Evolutionary conservation across 2,888 invertebrate species (phyloP).

Genomic region (Limnephilus rhombicus): DNA sequence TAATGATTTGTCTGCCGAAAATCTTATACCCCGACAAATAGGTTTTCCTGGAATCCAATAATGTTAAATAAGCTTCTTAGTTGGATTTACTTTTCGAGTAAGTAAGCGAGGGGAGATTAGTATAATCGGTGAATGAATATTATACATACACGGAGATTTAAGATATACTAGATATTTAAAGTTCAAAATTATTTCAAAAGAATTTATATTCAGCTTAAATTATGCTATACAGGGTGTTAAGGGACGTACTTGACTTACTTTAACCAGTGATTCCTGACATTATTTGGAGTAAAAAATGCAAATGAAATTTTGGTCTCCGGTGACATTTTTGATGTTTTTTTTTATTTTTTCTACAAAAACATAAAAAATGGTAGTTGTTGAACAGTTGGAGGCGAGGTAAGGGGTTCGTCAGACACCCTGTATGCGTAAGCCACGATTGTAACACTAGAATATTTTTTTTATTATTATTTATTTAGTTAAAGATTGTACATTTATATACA

Average conservation of each 20-base stretch:
- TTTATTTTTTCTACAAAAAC: too few species aligned
- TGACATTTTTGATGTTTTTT: too few species aligned
- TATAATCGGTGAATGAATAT: background rate
- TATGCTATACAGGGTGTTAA: too few species aligned
- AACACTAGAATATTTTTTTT: background rate
- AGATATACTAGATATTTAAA: background rate
- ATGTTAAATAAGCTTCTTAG: background rate
- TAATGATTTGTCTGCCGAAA: background rate
- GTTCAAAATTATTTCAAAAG: background rate
- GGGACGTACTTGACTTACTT: too few species aligned
- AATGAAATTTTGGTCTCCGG: too few species aligned
- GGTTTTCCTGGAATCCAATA: background rate
- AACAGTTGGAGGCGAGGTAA: too few species aligned
- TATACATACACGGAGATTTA: background rate
- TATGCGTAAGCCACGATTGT: background rate
- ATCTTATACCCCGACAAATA: slow-evolving; percentile 2
- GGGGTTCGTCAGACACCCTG: too few species aligned
- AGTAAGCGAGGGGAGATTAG: background rate
- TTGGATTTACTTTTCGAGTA: background rate
- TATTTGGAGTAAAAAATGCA: too few species aligned
- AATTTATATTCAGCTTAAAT: background rate
- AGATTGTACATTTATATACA: too few species aligned
- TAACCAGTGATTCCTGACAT: too few species aligned
- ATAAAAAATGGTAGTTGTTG: too few species aligned
- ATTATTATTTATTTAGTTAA: too few species aligned